These are phyloP conservation scores for Pseudorectes ferrugineus DNA, from an alignment of 2,113 vertebrate species.

Conservation along the genomic window DNA sequence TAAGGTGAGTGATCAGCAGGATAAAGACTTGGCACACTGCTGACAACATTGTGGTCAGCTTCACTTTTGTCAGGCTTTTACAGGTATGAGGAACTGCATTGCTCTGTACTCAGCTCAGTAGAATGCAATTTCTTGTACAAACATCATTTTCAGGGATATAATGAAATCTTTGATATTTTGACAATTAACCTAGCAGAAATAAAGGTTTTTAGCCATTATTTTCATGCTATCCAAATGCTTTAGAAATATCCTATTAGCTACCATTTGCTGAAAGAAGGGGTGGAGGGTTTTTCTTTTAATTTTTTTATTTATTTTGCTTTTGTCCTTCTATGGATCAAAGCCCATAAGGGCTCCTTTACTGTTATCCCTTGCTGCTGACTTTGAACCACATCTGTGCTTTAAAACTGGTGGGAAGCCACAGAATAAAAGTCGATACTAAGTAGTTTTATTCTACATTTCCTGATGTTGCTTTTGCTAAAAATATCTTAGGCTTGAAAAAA, in stretches of 20 bases:
- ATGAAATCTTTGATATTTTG: not conserved
- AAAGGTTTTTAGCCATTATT: not conserved
- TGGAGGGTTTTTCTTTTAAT: accelerated
- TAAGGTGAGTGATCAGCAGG: not conserved
- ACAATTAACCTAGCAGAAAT: not conserved
- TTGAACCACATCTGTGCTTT: slow-evolving; percentile 11
- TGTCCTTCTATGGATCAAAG: not conserved
- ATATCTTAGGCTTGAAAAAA: not conserved
- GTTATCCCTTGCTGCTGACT: not conserved
- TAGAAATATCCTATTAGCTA: not conserved
- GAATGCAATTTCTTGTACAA: not conserved
- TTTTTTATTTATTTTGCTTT: not conserved
- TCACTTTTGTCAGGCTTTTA: not conserved
- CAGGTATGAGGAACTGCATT: not conserved
- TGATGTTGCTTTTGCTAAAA: slow-evolving; percentile 35
- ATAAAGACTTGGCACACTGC: not conserved
- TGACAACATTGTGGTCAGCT: not conserved
- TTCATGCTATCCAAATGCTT: slow-evolving; percentile 11
- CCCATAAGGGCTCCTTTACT: not conserved
- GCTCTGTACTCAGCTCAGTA: not conserved
- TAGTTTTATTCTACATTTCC: slow-evolving; percentile 29
- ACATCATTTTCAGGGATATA: not conserved
- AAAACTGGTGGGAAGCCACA: slow-evolving; percentile 6
- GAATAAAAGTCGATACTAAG: slow-evolving; percentile 7
- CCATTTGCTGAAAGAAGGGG: not conserved